Evolutionary conservation across 2,797 vertebrate species (phyloP).

Genomic region (Tokudaia tokunoshimensis): DNA sequence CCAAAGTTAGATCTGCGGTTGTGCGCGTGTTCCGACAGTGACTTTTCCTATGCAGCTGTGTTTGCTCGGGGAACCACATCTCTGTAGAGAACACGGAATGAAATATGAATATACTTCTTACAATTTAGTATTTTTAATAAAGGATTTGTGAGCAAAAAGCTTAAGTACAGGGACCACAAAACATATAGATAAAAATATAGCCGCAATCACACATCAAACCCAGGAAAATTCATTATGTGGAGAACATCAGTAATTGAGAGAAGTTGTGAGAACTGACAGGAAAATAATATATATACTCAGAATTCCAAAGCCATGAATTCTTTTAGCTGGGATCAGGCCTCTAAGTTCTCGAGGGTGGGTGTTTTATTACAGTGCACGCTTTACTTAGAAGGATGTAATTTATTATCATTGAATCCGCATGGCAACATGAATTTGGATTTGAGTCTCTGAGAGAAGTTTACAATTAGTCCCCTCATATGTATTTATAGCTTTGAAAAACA

Average conservation of each 20-base stretch:
- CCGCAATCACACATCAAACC: constrained; percentile 79
- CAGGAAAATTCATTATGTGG: constrained; percentile 78
- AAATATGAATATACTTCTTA: constrained; percentile 72
- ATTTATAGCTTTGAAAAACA: constrained; percentile 78
- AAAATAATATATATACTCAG: constrained; percentile 74
- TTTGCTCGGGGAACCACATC: constrained; percentile 35
- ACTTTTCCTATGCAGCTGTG: constrained; percentile 74
- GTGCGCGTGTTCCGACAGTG: constrained; percentile 58
- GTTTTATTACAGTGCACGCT: constrained; percentile 78
- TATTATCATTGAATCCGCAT: constrained; percentile 74
- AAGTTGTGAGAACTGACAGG: constrained; percentile 75
- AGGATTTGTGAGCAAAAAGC: constrained; percentile 82
- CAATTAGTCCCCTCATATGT: constrained; percentile 79
- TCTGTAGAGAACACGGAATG: constrained; percentile 64
- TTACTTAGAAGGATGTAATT: constrained; percentile 80
- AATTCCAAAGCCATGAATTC: constrained; percentile 79
- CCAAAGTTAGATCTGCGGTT: constrained; percentile 49
- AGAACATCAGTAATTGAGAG: constrained; percentile 81
- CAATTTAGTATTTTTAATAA: constrained; percentile 79
- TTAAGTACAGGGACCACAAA: constrained; percentile 81
- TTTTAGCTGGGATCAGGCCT: constrained; percentile 77
- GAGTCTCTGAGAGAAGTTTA: constrained; percentile 80
- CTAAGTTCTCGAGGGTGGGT: constrained; percentile 74
- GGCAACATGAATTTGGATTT: constrained; percentile 81
- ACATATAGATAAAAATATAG: constrained; percentile 84